Percentiles rank a stretch among this genome's conserved stretches.
These are phyloP conservation scores for Cancer borealis DNA, from an alignment of 2,888 invertebrate genomes.

Conservation along the genomic window DNA sequence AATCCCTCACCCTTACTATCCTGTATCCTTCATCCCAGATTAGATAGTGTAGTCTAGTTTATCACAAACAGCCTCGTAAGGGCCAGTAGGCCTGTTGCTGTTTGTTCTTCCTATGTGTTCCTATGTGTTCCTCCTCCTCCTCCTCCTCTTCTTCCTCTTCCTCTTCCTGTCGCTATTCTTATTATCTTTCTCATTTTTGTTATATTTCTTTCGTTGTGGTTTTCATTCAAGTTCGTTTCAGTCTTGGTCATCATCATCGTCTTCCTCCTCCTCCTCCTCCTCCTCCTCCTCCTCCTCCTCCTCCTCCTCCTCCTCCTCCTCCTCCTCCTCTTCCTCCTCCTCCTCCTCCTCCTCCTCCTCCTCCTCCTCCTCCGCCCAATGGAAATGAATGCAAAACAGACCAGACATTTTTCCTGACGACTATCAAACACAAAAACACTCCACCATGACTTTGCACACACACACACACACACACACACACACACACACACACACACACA, in stretches of 20 bases:
- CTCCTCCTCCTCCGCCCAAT: background rate
- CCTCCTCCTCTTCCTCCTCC: background rate
- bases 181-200: background rate
- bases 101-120: too few species aligned
- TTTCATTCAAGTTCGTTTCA: background rate
- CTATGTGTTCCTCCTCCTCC: too few species aligned
- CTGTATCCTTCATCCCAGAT: too few species aligned
- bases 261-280: background rate
- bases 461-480: background rate
- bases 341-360: background rate
- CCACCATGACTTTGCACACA: background rate
- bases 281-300: background rate
- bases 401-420: conserved; percentile 17
- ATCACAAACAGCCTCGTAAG: too few species aligned
- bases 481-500: conserved; percentile 11
- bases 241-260: background rate
- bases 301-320: background rate
- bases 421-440: conserved; percentile 11
- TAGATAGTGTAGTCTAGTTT: too few species aligned
- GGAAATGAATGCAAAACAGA: conserved; percentile 17
- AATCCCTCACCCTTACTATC: conserved; percentile 1
- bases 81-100: too few species aligned
- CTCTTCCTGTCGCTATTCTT: background rate
- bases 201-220: background rate
- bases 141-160: background rate